These are phyloP conservation scores for Tiaroga cobitis DNA, from an alignment of 2,797 vertebrate species.

Conservation along the genomic window DNA sequence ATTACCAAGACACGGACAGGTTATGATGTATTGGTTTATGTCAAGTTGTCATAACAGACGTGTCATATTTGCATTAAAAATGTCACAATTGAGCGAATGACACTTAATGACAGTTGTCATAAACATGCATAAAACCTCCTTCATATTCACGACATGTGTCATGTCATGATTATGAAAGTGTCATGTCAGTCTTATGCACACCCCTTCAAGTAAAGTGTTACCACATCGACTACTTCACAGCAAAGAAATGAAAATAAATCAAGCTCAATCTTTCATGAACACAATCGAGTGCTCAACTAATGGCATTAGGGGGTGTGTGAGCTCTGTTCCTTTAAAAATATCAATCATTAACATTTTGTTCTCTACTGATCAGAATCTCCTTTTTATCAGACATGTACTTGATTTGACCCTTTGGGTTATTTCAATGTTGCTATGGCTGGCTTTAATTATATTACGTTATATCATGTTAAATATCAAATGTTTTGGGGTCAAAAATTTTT, in stretches of 20 bases:
- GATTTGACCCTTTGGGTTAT: not conserved
- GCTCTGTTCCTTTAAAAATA: not conserved
- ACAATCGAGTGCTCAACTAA: not conserved
- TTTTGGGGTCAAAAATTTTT: not conserved
- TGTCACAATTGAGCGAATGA: too few relatives aligned
- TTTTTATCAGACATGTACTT: not conserved
- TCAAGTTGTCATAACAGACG: too few relatives aligned
- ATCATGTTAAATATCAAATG: not conserved
- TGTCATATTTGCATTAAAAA: too few relatives aligned
- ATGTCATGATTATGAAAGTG: too few relatives aligned
- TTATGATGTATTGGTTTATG: too few relatives aligned
- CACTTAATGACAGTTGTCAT: too few relatives aligned
- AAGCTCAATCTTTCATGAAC: constrained; percentile 2
- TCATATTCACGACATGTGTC: too few relatives aligned
- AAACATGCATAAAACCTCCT: too few relatives aligned
- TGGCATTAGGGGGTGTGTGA: too few relatives aligned
- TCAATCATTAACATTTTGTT: not conserved
- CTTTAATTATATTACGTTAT: not conserved
- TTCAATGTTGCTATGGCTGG: not conserved
- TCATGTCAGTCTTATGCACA: too few relatives aligned
- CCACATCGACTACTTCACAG: not conserved
- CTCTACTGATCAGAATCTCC: not conserved
- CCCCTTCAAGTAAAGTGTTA: too few relatives aligned
- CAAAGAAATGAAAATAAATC: not conserved
- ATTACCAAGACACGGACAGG: too few relatives aligned